Evolutionary conservation across 2,888 invertebrate species (phyloP), one percentile per base, ranked within the genome.

Genomic region (Trypoxylon attenuatum): DNA sequence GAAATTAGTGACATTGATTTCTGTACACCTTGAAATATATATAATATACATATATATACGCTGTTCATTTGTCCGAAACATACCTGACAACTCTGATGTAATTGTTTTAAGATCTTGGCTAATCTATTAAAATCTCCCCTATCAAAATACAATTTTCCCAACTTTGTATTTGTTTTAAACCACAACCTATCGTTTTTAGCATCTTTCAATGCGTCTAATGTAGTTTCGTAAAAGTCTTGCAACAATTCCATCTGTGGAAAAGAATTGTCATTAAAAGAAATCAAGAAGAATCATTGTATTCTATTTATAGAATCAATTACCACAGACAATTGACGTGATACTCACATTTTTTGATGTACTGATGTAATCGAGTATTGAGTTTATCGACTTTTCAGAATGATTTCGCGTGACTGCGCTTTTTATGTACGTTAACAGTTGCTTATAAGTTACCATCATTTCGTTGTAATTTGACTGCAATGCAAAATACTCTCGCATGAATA

Each of bases 111-210:
- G 82, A 99, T 99, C 89, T 96, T 96, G 51, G 98, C 96, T 81
- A 99, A 88, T 89, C 97, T 97, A 71, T 93, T 93, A 86, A 95
- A 99, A 85, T 99, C 98, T 51, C 93, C 94, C 61, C 98, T 91
- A 88, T 99, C 99, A 83, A 97, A 99, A 87, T 99, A 99, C 19
- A 99, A 89, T 88, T 99, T 99, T 45, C 99, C 99, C 76, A 99
- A 89, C 89, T 99, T 99, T 0, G 98, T 99, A 86, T 99, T 99
- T 0, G 99, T 99, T 88, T 99, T 99, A 87, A 99, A 99, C 99
- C 99, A 99, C 55, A 99, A 89, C 68, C 99, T 91, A 88, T 99
- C 99, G 87, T 99, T 99, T 87, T 99, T 99, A 0, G 99, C 98
- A 89, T 99, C 99, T 87, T 96, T 97, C 56, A 97, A 87, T 5